phyloP scores from a whole-genome alignment of 2,113 vertebrate species.

The Nematolebias whitei region DNA sequence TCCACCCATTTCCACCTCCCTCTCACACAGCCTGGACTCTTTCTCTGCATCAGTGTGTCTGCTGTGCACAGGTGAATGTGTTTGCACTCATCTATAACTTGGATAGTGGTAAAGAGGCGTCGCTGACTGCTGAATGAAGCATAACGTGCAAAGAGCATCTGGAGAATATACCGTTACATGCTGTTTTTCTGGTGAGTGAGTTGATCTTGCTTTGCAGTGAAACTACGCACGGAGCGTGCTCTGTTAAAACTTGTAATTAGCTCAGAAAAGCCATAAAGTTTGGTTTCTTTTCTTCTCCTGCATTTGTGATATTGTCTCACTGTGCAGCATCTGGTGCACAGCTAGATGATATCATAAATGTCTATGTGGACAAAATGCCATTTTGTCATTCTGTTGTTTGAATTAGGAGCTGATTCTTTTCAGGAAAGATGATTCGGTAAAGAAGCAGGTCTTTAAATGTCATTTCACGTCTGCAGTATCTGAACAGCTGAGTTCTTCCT shows the following conservation, averaged over 20 bases:
- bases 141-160: constrained; percentile 6
- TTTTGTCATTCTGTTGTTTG: not conserved
- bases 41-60: constrained; percentile 12
- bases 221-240: not conserved
- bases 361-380: too few relatives aligned
- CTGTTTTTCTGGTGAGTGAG: constrained; percentile 4
- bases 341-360: too few relatives aligned
- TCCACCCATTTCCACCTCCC: not conserved
- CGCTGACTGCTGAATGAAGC: constrained; percentile 9
- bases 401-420: constrained; percentile 6
- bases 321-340: constrained; percentile 9
- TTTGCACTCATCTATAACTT: constrained; percentile 5
- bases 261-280: not conserved
- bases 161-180: not conserved
- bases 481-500: constrained; percentile 7
- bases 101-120: constrained; percentile 12
- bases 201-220: constrained; percentile 2
- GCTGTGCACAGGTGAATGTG: constrained; percentile 7
- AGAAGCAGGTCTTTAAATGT: not conserved
- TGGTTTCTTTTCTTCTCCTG: constrained; percentile 7
- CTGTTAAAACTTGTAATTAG: not conserved
- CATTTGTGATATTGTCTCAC: not conserved
- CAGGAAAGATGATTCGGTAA: not conserved
- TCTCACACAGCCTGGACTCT: constrained; percentile 12
- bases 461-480: not conserved